phyloP scores from a whole-genome alignment of 2,113 vertebrate genomes.

The Chaenogobius annularis region DNA sequence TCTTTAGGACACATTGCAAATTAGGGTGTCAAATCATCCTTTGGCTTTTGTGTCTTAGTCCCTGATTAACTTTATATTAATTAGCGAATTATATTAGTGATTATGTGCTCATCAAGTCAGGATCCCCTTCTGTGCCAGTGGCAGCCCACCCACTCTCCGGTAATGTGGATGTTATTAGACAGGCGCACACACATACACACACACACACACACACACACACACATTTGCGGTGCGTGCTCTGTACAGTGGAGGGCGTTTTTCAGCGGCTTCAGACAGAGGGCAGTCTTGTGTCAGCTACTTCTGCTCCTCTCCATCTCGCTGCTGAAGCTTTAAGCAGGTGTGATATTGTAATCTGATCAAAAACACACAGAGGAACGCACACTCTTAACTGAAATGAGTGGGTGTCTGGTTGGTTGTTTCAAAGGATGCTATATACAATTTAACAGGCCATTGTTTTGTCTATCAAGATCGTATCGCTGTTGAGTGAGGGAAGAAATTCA shows the following conservation, averaged over 20 bases:
- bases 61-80: constrained; percentile 66
- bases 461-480: too few species aligned
- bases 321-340: not conserved
- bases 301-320: constrained; percentile 24
- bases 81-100: constrained; percentile 65
- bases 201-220: constrained; percentile 21
- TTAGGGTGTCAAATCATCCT: constrained; percentile 40
- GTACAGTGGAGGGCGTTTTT: constrained; percentile 59
- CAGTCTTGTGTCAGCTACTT: constrained; percentile 76
- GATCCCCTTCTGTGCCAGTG: constrained; percentile 44
- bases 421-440: not conserved
- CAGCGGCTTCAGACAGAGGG: constrained; percentile 77
- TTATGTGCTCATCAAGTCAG: constrained; percentile 55
- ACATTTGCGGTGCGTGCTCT: constrained; percentile 1
- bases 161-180: constrained; percentile 44
- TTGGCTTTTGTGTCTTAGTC: constrained; percentile 48
- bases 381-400: not conserved
- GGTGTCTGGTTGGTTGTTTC: not conserved
- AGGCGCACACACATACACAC: constrained; percentile 11
- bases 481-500: too few species aligned
- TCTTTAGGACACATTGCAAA: constrained; percentile 39
- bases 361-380: not conserved
- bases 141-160: constrained; percentile 53
- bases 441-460: not conserved
- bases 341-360: not conserved